phyloP scores from a whole-genome alignment of 2,797 vertebrate genomes.

The Peromyscus aztecus region DNA sequence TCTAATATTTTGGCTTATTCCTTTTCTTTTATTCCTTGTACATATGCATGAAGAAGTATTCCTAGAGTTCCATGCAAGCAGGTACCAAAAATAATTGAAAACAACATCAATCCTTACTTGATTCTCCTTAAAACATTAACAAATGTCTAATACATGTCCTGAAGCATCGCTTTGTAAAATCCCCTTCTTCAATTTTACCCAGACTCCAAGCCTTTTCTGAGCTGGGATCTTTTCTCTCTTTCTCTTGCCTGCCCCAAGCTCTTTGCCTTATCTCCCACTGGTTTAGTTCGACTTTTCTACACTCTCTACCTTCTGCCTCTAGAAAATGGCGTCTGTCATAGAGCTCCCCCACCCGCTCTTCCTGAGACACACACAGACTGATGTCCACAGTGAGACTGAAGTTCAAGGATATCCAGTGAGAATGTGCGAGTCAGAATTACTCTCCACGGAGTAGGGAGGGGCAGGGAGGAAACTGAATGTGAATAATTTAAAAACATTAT shows the following conservation, averaged over 20 bases:
- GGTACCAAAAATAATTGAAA: slow-evolving; percentile 2
- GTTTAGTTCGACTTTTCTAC: background rate
- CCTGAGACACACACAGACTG: background rate
- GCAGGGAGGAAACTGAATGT: background rate
- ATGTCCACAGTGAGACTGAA: background rate
- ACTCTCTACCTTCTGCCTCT: background rate
- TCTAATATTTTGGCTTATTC: background rate
- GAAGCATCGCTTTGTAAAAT: slow-evolving; percentile 9
- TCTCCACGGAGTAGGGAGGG: background rate
- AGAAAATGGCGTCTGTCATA: background rate
- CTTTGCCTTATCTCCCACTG: background rate
- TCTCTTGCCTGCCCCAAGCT: background rate
- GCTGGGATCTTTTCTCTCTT: background rate
- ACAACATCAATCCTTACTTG: background rate
- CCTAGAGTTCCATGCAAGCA: background rate
- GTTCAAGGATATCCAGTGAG: background rate
- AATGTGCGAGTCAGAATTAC: background rate
- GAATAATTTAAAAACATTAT: background rate
- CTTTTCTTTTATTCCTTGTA: background rate
- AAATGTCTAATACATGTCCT: background rate
- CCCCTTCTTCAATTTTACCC: background rate
- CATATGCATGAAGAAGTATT: background rate
- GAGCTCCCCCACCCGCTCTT: background rate
- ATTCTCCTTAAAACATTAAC: slow-evolving; percentile 17
- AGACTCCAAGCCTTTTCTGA: background rate